Conservation (phyloP, 1,140 invertebrate species). For the Myzus persicae region DNA sequence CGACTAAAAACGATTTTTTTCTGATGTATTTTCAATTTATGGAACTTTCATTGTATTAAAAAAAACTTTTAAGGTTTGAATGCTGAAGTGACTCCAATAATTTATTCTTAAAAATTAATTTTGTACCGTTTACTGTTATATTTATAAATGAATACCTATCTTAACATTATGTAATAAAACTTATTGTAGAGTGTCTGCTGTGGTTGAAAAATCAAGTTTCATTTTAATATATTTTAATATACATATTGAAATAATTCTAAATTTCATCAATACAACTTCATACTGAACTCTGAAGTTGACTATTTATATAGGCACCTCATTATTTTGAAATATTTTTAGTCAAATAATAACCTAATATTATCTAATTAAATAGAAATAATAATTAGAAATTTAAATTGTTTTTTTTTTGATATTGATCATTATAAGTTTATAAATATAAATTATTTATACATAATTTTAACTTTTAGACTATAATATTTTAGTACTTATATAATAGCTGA, state of each 20-base stretch:
- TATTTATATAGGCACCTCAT: neutral
- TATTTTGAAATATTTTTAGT: neutral
- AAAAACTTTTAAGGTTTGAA: neutral
- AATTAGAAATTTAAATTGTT: too few species aligned
- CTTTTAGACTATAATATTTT: neutral
- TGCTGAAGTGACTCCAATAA: neutral
- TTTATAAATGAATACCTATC: neutral
- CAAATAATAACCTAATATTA: neutral
- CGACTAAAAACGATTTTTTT: neutral
- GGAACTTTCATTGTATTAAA: neutral
- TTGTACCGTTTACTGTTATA: neutral
- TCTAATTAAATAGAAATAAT: neutral
- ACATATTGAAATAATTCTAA: neutral
- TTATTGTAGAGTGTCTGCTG: neutral
- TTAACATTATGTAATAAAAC: neutral
- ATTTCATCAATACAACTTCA: neutral
- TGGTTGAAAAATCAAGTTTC: neutral
- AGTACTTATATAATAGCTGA: neutral
- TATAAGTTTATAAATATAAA: neutral
- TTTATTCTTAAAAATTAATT: neutral
- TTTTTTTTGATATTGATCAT: neutral
- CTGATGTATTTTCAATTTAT: neutral
- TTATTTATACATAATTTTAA: neutral
- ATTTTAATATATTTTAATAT: too few species aligned
- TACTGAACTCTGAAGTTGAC: neutral